Conservation (phyloP, 2,113 vertebrate genomes). For the Anarhynchus alexandrinus region DNA sequence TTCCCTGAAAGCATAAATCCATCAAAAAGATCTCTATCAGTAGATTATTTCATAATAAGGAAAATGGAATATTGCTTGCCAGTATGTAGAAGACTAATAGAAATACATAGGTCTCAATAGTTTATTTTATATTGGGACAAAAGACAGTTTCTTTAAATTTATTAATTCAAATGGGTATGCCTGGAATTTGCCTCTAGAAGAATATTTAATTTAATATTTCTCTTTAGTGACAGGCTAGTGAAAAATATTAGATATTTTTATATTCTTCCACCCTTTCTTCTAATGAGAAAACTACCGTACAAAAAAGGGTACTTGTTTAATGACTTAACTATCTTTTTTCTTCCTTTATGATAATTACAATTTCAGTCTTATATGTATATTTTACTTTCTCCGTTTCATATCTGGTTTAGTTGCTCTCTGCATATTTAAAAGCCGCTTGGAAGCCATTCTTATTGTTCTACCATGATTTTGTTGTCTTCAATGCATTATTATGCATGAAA, state of each 20-base stretch:
- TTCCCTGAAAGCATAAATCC: background rate
- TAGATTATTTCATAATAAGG: background rate
- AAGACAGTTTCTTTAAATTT: background rate
- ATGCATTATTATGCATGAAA: background rate
- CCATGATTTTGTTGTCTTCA: background rate
- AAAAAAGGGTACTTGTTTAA: background rate
- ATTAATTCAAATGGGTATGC: background rate
- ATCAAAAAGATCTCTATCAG: background rate
- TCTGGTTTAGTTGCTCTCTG: background rate
- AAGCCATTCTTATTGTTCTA: background rate
- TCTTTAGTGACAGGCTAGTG: background rate
- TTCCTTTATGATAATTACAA: background rate
- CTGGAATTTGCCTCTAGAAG: background rate
- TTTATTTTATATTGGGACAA: background rate
- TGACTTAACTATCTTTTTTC: background rate
- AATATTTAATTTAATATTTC: background rate
- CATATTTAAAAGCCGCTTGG: background rate
- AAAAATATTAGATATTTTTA: background rate
- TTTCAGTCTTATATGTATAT: background rate
- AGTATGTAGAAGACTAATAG: background rate
- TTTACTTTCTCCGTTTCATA: background rate
- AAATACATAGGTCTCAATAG: background rate
- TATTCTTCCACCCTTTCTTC: background rate
- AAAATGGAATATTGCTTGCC: background rate
- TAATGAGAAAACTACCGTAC: background rate